These are phyloP conservation scores for Oxyscelio sp. DNA, from an alignment of 2,888 invertebrate genomes.

Conservation along the genomic window DNA sequence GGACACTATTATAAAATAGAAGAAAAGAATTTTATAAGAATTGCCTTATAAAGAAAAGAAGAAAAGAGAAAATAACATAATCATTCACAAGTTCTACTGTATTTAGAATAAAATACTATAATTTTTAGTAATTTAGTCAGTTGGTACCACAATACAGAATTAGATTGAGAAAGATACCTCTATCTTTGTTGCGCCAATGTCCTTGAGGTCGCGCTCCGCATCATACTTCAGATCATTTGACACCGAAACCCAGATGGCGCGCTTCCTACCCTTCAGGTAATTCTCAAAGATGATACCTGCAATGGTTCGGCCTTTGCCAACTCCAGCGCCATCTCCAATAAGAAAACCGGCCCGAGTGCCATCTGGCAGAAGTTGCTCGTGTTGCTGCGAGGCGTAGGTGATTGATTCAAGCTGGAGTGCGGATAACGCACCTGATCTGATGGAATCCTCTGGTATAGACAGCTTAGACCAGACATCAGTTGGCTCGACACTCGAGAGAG, in stretches of 20 bases:
- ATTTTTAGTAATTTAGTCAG: too few relatives aligned
- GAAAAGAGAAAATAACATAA: too few relatives aligned
- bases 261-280: constrained; percentile 96
- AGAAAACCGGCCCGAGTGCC: constrained; percentile 98
- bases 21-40: too few relatives aligned
- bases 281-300: constrained; percentile 99
- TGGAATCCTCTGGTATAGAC: constrained; percentile 95
- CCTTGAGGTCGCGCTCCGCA: constrained; percentile 97
- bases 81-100: too few relatives aligned
- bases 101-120: too few relatives aligned
- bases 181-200: too few relatives aligned
- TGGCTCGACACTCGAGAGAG: constrained; percentile 98
- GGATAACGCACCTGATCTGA: constrained; percentile 95
- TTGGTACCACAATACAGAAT: too few relatives aligned
- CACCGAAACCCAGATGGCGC: constrained; percentile 99
- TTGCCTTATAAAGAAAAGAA: too few relatives aligned
- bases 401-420: constrained; percentile 99
- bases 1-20: too few relatives aligned
- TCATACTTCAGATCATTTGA: constrained; percentile 99
- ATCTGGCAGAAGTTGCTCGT: constrained; percentile 96
- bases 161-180: too few relatives aligned
- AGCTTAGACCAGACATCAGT: constrained; percentile 96
- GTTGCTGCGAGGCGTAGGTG: constrained; percentile 98
- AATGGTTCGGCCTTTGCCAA: constrained; percentile 99
- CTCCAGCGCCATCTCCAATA: constrained; percentile 99